Evolutionary conservation across 92 coral and sea anemone species (phyloP).

Genomic region (Zoanthus sociatus): DNA sequence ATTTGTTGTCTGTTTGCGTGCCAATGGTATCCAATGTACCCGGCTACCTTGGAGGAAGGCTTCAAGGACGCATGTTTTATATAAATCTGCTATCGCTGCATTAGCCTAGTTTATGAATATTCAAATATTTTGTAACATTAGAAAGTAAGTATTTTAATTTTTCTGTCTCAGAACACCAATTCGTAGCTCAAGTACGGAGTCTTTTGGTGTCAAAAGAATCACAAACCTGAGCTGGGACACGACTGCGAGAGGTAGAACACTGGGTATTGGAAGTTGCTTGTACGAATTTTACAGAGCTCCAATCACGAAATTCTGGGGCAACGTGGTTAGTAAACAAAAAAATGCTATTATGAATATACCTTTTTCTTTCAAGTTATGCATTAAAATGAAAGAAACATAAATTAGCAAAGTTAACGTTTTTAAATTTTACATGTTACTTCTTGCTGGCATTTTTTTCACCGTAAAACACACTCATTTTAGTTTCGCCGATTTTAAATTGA

Average conservation of each 20-base stretch:
- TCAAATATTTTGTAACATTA: neutral
- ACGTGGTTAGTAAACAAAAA: slow-evolving; percentile 67
- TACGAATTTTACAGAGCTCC: slow-evolving; percentile 85
- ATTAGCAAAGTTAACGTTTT: no score
- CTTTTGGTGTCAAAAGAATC: slow-evolving; percentile 39
- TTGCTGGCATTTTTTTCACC: no score
- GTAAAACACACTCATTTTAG: no score
- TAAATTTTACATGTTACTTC: no score
- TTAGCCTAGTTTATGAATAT: no score
- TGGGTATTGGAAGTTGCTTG: slow-evolving; percentile 58
- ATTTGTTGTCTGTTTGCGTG: no score
- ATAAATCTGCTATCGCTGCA: no score
- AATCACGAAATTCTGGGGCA: slow-evolving; percentile 87
- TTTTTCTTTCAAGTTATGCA: neutral
- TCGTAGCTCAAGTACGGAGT: slow-evolving; percentile 40
- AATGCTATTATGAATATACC: neutral
- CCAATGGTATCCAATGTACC: no score
- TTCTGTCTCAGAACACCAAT: slow-evolving; percentile 22
- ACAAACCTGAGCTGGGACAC: slow-evolving; percentile 2
- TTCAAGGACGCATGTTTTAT: no score
- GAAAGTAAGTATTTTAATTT: neutral
- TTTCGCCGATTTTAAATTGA: no score
- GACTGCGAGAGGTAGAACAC: neutral
- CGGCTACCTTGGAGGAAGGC: no score
- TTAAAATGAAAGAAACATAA: no score